These are phyloP conservation scores for Dryoscopus gambensis DNA, from an alignment of 2,113 vertebrate species.

Conservation along the genomic window DNA sequence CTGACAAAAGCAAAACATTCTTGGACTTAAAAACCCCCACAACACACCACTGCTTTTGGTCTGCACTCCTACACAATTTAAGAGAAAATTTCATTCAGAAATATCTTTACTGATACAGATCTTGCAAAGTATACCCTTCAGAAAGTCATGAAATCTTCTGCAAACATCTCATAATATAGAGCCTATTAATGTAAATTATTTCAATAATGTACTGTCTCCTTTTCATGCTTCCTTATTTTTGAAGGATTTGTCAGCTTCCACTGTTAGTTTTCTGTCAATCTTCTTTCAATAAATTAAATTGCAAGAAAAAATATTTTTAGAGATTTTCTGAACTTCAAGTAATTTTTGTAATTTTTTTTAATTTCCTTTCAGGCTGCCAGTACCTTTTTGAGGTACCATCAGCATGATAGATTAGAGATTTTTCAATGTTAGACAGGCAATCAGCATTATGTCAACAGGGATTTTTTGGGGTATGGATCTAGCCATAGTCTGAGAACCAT, in stretches of 20 bases:
- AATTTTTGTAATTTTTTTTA: background rate
- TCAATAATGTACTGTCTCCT: background rate
- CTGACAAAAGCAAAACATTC: background rate
- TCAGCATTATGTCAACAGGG: background rate
- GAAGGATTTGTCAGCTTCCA: background rate
- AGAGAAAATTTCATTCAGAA: background rate
- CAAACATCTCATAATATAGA: background rate
- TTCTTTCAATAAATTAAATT: background rate
- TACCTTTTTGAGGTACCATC: background rate
- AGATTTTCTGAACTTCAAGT: background rate
- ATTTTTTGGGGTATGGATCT: background rate
- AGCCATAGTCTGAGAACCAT: background rate
- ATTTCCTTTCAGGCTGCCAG: background rate
- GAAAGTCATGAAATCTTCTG: background rate
- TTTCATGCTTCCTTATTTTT: background rate
- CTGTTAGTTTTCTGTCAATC: background rate
- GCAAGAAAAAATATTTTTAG: background rate
- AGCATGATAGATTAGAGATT: background rate
- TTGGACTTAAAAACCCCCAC: background rate
- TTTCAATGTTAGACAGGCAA: background rate
- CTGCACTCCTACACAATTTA: background rate
- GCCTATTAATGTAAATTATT: background rate
- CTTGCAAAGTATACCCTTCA: background rate
- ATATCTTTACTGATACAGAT: background rate
- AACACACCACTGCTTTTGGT: background rate